Evolutionary conservation across 2,113 vertebrate species (phyloP), one percentile per base, ranked within the genome.

Genomic region (Mirounga angustirostris): DNA sequence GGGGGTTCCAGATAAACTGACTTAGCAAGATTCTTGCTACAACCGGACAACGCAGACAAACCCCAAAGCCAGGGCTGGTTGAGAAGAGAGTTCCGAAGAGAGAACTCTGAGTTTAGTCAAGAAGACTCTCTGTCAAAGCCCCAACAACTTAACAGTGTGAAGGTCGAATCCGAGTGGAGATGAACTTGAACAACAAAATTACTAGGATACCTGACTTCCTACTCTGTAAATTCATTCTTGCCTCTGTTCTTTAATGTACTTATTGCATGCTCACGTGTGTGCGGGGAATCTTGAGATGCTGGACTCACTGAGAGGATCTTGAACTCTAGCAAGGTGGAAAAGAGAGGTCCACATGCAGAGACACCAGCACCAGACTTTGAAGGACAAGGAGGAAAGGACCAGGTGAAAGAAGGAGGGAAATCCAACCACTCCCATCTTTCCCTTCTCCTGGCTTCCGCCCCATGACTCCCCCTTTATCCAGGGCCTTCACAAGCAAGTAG

Each of bases 81-180:
- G 30, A 18, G 36, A 28, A 67, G 61, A 6, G 13, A 30, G 52
- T 58, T 50, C 4, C 3, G 28, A 15, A 40, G 22, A 74, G 5
- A 26, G 30, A 54, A 33, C 30, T 40, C 71, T 16, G 21, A 50
- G 56, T 61, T 22, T 30, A 67, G 56, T 21, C 30, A 5, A 50
- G 24, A 33, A 61, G 54, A 61, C 36, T 2, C 63, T 82, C 11
- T 33, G 52, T 21, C 52, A 28, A 73, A 73, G 65, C 52, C 61
- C 40, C 33, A 46, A 69, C 59, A 12, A 50, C 59, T 19, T 67
- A 33, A 18, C 40, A 52, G 14, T 19, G 12, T 24, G n/a, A 28
- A 52, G 65, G 74, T 79, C 74, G 28, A 50, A 24, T 78, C 13
- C 18, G 63, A 33, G 24, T 93, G 56, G 21, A 96, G 99, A 73